These are phyloP conservation scores for Sebastes paucispinis DNA, from an alignment of 2,797 vertebrate genomes.

Conservation along the genomic window DNA sequence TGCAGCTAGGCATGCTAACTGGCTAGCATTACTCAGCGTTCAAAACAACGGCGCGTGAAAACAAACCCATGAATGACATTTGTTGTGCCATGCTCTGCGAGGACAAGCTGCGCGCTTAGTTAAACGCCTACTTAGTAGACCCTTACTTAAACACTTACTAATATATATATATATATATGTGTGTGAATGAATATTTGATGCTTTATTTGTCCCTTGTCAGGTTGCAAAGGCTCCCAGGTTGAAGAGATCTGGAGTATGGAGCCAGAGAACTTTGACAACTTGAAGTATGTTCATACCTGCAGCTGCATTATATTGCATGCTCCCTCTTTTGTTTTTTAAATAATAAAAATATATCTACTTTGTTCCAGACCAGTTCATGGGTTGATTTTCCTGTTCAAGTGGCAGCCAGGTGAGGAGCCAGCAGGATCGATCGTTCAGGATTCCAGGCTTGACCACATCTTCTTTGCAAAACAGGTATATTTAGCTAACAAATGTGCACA, in stretches of 20 bases:
- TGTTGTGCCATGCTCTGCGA: background rate
- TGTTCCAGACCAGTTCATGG: slow-evolving; percentile 95
- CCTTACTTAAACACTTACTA: accelerated
- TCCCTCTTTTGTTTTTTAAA: background rate
- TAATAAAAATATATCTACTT: background rate
- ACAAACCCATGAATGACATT: background rate
- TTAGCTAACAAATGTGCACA: too few species aligned
- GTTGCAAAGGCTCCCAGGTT: slow-evolving; percentile 96
- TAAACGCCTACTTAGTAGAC: background rate
- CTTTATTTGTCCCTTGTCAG: slow-evolving; percentile 68
- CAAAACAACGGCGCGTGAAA: slow-evolving; percentile 64
- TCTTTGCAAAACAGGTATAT: slow-evolving; percentile 97
- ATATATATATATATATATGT: background rate
- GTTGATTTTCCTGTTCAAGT: slow-evolving; percentile 98
- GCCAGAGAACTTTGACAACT: slow-evolving; percentile 97
- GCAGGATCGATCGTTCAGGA: slow-evolving; percentile 97
- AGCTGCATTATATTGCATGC: background rate
- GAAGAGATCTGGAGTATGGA: slow-evolving; percentile 99
- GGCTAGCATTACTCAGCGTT: slow-evolving; percentile 80
- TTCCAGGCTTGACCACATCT: slow-evolving; percentile 95
- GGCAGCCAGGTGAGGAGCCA: slow-evolving; percentile 98
- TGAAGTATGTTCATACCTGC: slow-evolving; percentile 85
- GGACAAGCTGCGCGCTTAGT: background rate
- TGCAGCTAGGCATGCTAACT: slow-evolving; percentile 37
- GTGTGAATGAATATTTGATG: background rate